phyloP scores from a whole-genome alignment of 23 tunicate genomes.

The Phallusia fumigata region DNA sequence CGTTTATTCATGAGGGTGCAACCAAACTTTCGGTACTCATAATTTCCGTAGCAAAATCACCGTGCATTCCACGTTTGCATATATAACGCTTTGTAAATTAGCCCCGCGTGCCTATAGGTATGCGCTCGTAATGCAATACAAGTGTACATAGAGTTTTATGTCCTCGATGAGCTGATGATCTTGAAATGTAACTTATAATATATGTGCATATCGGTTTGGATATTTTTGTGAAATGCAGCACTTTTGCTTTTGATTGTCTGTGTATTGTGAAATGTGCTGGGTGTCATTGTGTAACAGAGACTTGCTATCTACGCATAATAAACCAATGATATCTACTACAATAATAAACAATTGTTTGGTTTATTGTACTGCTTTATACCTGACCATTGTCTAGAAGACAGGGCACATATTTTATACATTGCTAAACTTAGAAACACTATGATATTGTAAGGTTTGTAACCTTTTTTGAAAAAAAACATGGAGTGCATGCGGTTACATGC shows the following conservation, averaged over 20 bases:
- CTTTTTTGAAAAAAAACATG: too few species aligned
- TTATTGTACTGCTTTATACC: neutral
- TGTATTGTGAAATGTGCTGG: neutral
- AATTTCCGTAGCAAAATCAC: neutral
- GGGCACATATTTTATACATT: too few species aligned
- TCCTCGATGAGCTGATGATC: neutral
- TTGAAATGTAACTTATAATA: neutral
- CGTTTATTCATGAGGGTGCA: neutral
- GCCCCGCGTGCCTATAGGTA: neutral
- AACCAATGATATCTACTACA: neutral
- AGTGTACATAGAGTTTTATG: neutral
- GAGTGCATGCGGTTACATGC: too few species aligned
- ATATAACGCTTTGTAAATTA: neutral
- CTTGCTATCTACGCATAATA: neutral
- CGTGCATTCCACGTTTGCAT: neutral
- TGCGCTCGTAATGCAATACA: neutral
- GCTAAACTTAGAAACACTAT: too few species aligned
- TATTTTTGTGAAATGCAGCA: conserved; percentile 7
- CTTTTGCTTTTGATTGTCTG: neutral
- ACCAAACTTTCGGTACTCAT: conserved; percentile 7
- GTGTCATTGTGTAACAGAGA: conserved; percentile 13
- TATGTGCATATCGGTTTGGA: neutral
- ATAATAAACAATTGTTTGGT: neutral
- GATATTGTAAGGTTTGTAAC: too few species aligned
- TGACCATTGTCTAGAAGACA: neutral